Evolutionary conservation across 2,113 vertebrate genomes (phyloP), one percentile per base, ranked within the genome.

Genomic region (Lepidiolamprologus cunningtoni): DNA sequence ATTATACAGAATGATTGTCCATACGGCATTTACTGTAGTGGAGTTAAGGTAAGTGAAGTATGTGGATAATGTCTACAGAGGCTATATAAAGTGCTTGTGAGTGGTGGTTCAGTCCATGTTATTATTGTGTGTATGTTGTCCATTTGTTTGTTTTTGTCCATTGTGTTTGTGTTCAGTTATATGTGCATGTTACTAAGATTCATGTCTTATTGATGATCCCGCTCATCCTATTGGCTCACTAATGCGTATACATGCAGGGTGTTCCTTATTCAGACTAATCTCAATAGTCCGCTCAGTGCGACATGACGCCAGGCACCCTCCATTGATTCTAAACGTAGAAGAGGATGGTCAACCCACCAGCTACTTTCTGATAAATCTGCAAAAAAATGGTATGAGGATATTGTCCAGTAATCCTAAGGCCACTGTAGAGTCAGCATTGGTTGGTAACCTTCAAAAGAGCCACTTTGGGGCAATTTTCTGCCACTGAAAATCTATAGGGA

Each of bases 31-130:
- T 58, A 9, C 55, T 16, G 8, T 58, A 57, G 55, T 57, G 55
- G 7, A 57, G 55, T 57, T 57, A 28, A 26, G 23, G 23, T 57
- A 28, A 57, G 23, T 28, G 23, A 57, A 28, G 23, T 28, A 28
- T 57, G 23, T 26, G 54, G 54, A 55, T 55, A 26, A 14, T 55
- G 12, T 26, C 23, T 57, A 57, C 23, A 57, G 13, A 28, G 23
- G 55, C 55, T 57, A 28, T 28, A 57, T 3, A 28, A 57, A 28
- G 55, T 57, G 55, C 0, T 0, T 57, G 0, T 28, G 23, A 57
- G 13, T 57, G 55, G 4, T 57, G 7, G 55, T 57, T 57, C 55
- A 28, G 1, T 57, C 1, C 54, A 57, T 57, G 54, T 57, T 57
- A 28, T 57, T 57, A 57, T 57, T 57, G 54, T 57, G 54, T 0